Conservation (phyloP, 2,888 invertebrate genomes). For the Ceratothoa steindachneri region DNA sequence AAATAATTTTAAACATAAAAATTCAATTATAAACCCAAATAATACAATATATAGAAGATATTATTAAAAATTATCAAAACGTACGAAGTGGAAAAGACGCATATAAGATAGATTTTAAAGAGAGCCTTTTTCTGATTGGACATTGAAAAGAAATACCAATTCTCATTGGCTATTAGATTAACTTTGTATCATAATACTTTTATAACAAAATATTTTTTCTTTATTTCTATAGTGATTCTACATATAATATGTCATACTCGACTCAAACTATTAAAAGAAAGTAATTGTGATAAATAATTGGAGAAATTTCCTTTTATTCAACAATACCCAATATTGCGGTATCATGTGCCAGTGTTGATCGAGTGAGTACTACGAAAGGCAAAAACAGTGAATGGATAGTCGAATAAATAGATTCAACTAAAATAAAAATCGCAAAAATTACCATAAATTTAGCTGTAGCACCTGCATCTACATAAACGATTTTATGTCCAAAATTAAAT, state of each 20-base stretch:
- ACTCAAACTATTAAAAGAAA: neutral
- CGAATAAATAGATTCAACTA: neutral
- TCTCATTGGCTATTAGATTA: neutral
- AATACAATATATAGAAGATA: no score
- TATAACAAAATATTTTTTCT: neutral
- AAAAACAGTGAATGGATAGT: neutral
- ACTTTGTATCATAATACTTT: conserved; percentile 1
- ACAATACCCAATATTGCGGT: neutral
- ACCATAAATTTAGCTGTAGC: no score
- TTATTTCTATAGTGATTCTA: neutral
- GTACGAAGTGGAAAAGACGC: no score
- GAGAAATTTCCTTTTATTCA: neutral
- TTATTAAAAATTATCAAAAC: no score
- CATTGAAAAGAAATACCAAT: neutral
- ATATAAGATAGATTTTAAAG: neutral
- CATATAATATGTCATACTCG: neutral
- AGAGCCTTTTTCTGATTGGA: neutral
- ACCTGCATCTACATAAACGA: no score
- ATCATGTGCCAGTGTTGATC: neutral
- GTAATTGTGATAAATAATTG: neutral
- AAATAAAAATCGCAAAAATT: no score
- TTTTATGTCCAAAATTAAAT: no score
- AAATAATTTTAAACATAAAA: no score
- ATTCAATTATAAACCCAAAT: no score
- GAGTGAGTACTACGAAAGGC: neutral